Conservation (phyloP, 2,888 invertebrate genomes). For the Rhabditoides inermis region DNA sequence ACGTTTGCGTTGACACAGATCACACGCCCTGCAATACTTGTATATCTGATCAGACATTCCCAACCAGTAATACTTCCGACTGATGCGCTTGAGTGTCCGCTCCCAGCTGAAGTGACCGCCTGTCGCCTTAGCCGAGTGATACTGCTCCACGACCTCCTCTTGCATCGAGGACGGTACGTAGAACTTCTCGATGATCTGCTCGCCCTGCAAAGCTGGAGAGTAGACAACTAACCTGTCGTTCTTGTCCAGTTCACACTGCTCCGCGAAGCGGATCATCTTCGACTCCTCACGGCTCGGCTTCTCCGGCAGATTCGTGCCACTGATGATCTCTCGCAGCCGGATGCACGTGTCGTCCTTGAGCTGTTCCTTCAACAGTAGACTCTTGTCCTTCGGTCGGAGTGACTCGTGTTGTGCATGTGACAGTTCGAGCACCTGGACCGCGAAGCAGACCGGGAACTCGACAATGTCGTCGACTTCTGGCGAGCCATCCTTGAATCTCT, state of each 20-base stretch:
- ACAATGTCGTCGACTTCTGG: constrained; percentile 13
- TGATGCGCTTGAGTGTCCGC: constrained; percentile 15
- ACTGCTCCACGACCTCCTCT: constrained; percentile 8
- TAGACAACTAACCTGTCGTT: no score
- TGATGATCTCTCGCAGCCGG: no score
- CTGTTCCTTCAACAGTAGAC: no score
- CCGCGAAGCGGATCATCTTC: no score
- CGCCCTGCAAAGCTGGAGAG: no score
- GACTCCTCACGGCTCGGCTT: no score
- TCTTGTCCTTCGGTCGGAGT: no score
- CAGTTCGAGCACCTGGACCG: no score
- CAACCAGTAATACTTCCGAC: constrained; percentile 13
- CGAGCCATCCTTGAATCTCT: neutral
- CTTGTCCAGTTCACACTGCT: no score
- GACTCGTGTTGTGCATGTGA: no score
- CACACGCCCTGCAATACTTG: constrained; percentile 6
- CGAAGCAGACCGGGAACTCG: constrained; percentile 16
- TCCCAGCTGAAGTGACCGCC: constrained; percentile 19
- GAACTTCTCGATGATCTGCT: neutral
- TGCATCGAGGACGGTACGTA: constrained; percentile 9
- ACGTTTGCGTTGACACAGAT: constrained; percentile 15
- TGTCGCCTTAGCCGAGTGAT: constrained; percentile 11
- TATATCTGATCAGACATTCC: constrained; percentile 10
- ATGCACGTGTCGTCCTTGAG: no score
- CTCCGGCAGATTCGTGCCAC: no score